Percentiles rank a stretch among this genome's conserved stretches.
Evolutionary conservation across 2,888 invertebrate species (phyloP).

Genomic region (Spodoptera exigua): DNA sequence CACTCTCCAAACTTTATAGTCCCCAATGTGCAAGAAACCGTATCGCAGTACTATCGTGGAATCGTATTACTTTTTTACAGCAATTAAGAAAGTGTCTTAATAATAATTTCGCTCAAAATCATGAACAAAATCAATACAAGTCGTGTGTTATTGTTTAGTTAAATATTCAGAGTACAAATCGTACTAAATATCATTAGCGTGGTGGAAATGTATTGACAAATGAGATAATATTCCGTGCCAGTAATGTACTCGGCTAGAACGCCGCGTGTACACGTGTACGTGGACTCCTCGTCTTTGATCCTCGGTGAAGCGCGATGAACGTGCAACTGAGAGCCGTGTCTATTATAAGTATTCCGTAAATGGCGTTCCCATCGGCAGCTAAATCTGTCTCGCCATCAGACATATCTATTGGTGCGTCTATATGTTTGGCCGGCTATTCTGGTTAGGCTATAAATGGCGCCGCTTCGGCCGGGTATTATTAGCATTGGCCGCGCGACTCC

Average conservation of each 20-base stretch:
- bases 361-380: slow-evolving; percentile 66
- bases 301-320: slow-evolving; percentile 33
- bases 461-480: slow-evolving; percentile 79
- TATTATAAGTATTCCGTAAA: slow-evolving; percentile 63
- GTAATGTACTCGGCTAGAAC: no score
- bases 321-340: slow-evolving; percentile 37
- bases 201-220: no score
- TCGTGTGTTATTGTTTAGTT: not conserved
- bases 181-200: no score
- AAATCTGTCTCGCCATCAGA: slow-evolving; percentile 62
- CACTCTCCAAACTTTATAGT: slow-evolving; percentile 58
- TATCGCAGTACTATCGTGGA: slow-evolving; percentile 44
- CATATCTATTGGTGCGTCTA: slow-evolving; percentile 70
- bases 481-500: slow-evolving; percentile 80
- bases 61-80: slow-evolving; percentile 28
- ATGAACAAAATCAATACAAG: no score
- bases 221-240: no score
- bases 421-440: slow-evolving; percentile 80
- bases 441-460: slow-evolving; percentile 81
- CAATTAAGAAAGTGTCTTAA: slow-evolving; percentile 29
- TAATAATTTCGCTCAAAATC: slow-evolving; percentile 8
- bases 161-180: no score
- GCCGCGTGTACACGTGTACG: no score
- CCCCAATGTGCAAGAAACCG: slow-evolving; percentile 50
- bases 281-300: slow-evolving; percentile 36